Evolutionary conservation across 2,797 vertebrate genomes (phyloP).

Genomic region (Vespertilio murinus): DNA sequence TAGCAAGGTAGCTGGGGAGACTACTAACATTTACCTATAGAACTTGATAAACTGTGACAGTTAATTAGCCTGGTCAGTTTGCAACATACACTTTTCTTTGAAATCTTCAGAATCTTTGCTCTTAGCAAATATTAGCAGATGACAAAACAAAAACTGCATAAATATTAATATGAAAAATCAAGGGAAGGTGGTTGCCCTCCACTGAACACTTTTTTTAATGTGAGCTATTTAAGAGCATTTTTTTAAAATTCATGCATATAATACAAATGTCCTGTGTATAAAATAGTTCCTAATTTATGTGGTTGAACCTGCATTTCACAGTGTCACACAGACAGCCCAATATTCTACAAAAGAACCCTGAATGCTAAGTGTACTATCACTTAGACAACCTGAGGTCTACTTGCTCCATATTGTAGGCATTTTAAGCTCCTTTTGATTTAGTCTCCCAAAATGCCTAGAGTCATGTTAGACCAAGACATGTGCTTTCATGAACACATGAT

Average conservation of each 20-base stretch:
- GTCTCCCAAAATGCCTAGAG: neutral
- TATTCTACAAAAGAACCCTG: neutral
- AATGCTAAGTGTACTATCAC: neutral
- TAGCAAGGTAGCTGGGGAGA: neutral
- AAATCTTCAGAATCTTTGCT: neutral
- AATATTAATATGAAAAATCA: neutral
- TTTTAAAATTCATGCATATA: neutral
- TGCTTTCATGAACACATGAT: neutral
- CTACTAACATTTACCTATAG: neutral
- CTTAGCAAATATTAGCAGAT: neutral
- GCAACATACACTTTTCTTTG: neutral
- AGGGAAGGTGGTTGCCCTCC: neutral
- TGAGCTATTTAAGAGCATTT: neutral
- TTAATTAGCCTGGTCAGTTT: neutral
- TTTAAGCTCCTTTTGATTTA: neutral
- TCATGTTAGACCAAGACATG: neutral
- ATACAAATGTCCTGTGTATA: neutral
- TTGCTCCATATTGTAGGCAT: neutral
- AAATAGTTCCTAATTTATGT: neutral
- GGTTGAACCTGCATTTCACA: neutral
- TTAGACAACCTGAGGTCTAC: neutral
- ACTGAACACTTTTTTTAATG: neutral
- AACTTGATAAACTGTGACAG: neutral
- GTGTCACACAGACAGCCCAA: neutral
- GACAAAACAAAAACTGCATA: neutral